These are phyloP conservation scores for Acromyrmex charruanus DNA, from an alignment of 1,140 invertebrate species.

Conservation along the genomic window DNA sequence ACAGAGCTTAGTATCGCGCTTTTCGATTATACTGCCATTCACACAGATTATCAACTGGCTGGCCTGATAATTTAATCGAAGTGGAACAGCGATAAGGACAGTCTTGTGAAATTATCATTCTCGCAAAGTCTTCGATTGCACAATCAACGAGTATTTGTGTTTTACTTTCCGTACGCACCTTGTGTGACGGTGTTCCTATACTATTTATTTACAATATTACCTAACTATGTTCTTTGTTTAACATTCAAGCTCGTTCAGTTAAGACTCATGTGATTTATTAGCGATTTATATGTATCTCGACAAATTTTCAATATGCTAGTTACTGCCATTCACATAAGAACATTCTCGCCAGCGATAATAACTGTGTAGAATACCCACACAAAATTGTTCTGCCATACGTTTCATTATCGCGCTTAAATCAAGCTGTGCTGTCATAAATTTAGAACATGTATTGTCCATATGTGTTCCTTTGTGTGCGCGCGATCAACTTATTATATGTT, in stretches of 20 bases:
- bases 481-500: slow-evolving; percentile 27
- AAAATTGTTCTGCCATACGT: background rate
- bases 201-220: slow-evolving; percentile 19
- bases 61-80: slow-evolving; percentile 19
- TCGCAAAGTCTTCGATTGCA: slow-evolving; percentile 12
- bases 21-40: background rate
- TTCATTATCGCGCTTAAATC: slow-evolving; percentile 38
- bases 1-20: background rate
- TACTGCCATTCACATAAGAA: background rate
- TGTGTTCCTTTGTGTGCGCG: background rate
- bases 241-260: slow-evolving; percentile 2
- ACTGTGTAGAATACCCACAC: too few species aligned
- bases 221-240: slow-evolving; percentile 18
- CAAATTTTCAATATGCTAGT: slow-evolving; percentile 25
- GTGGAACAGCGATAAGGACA: slow-evolving; percentile 35
- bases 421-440: slow-evolving; percentile 36
- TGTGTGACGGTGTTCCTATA: background rate
- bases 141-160: slow-evolving; percentile 38
- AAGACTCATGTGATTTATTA: slow-evolving; percentile 28
- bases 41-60: background rate
- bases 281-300: slow-evolving; percentile 42
- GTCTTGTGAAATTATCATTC: slow-evolving; percentile 31
- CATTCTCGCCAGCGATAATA: slow-evolving; percentile 13
- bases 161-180: background rate
- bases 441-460: background rate